These are phyloP conservation scores for Gari tellinella DNA, from an alignment of 2,888 invertebrate genomes.

Conservation along the genomic window DNA sequence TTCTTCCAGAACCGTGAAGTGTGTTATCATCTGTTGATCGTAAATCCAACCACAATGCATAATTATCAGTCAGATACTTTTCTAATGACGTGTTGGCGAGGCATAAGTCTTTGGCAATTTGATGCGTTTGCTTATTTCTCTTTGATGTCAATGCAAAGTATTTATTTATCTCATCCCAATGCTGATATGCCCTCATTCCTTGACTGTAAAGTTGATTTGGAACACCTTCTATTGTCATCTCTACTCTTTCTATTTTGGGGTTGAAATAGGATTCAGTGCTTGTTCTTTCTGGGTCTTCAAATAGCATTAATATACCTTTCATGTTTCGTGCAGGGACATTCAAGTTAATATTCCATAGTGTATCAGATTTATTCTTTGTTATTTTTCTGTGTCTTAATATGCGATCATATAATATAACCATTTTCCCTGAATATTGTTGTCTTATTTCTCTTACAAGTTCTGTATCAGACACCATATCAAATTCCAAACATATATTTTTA, in stretches of 20 bases:
- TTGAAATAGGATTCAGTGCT: slow-evolving; percentile 44
- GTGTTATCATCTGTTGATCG: too few relatives aligned
- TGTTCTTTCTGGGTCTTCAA: slow-evolving; percentile 38
- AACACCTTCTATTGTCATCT: slow-evolving; percentile 53
- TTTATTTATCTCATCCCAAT: slow-evolving; percentile 54
- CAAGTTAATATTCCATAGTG: slow-evolving; percentile 56
- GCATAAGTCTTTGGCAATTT: slow-evolving; percentile 28
- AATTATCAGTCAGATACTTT: slow-evolving; percentile 23
- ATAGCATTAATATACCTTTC: slow-evolving; percentile 59
- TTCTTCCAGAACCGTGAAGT: too few relatives aligned
- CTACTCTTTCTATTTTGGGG: slow-evolving; percentile 47
- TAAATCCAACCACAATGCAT: too few relatives aligned
- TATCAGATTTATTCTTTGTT: slow-evolving; percentile 47
- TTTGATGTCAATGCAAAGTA: slow-evolving; percentile 32
- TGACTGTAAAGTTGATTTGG: slow-evolving; percentile 58
- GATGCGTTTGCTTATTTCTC: slow-evolving; percentile 23
- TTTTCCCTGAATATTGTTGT: slow-evolving; percentile 26
- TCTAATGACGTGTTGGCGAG: slow-evolving; percentile 9
- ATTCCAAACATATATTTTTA: too few relatives aligned
- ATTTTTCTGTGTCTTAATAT: slow-evolving; percentile 49
- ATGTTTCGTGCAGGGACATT: slow-evolving; percentile 55
- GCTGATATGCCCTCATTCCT: slow-evolving; percentile 53
- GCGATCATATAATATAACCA: slow-evolving; percentile 37
- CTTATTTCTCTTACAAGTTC: slow-evolving; percentile 50
- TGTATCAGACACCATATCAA: slow-evolving; percentile 38